Evolutionary conservation across 2,888 invertebrate species (phyloP), one percentile per base, ranked within the genome.

Genomic region (Ophion slaviceki): DNA sequence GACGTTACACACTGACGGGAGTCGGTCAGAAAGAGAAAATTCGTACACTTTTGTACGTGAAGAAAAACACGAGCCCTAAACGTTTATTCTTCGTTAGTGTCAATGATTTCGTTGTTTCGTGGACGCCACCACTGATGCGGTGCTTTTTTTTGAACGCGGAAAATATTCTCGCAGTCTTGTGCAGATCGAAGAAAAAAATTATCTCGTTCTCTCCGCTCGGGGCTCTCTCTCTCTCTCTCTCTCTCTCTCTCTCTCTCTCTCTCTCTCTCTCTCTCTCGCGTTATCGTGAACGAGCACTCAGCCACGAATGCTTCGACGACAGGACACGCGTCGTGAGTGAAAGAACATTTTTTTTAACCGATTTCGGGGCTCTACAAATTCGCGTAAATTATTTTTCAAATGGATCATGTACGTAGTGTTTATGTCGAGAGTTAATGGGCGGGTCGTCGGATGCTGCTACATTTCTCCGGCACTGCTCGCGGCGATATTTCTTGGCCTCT

Each of bases 281-380:
- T 57, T 45, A 20, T 59, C 57, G 8, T 53, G 64, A 32, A 36
- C 57, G 24, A 20, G 40, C 67, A 17, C 45, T 72, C 36, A n/a
- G n/a, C 14, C 76, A 53, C 32, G 76, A 28, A 47, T 45, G 45
- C 32, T 76, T n/a, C 6, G 11, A 17, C 53, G 64, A 66, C 17
- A 32, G 53, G 57, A 66, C 76, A 76, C 62, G 66, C 28, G 53
- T 20, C 57, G 47, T 24, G n/a, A 66, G 57, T 70, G 17, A 53
- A 53, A 14, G 11, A 53, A 71, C 8, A 10, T 68, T 68, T 45
- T 47, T 24, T 24, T 24, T 2, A 24, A 47, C 20, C 45, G 66
- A 5, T 17, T 28, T 36, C 14, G 7, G 20, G 11, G 20, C 68
- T 45, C 45, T 17, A 24, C 3, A 40, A 40, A n/a, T 66, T 40